A percentile compares a stretch with the other conserved stretches of the same genome.
These are phyloP conservation scores for Callorhinus ursinus DNA, from an alignment of 2,113 vertebrate genomes.

Conservation along the genomic window DNA sequence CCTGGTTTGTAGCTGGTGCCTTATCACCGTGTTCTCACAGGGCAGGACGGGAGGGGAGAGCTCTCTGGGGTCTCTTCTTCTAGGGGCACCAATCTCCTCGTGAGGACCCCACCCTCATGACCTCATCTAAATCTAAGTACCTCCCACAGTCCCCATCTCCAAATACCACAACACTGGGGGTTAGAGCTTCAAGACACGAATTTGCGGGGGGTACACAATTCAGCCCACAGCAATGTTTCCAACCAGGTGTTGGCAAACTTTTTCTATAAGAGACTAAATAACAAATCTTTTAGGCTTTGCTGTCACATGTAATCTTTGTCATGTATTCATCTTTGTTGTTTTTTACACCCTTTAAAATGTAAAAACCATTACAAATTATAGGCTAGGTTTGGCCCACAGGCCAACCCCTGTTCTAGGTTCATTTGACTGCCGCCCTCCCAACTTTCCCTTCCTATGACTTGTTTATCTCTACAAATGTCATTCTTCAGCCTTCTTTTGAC, in stretches of 20 bases:
- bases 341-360: conserved; percentile 14
- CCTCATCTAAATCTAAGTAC: background rate
- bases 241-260: background rate
- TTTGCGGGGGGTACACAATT: background rate
- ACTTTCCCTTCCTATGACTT: background rate
- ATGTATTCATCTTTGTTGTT: background rate
- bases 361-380: background rate
- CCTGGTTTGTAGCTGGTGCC: background rate
- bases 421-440: background rate
- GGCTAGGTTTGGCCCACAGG: background rate
- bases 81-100: background rate
- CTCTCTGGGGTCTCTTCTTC: background rate
- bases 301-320: background rate
- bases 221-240: background rate
- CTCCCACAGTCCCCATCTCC: background rate
- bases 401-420: background rate
- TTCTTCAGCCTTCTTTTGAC: background rate
- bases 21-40: background rate
- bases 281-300: background rate
- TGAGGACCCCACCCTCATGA: background rate
- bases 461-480: background rate
- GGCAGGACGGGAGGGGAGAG: background rate
- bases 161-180: background rate
- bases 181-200: background rate
- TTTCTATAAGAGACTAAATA: background rate